Base-by-base conservation (phyloP, 2,888 invertebrate genomes). In the Lathronympha strigana region DNA sequence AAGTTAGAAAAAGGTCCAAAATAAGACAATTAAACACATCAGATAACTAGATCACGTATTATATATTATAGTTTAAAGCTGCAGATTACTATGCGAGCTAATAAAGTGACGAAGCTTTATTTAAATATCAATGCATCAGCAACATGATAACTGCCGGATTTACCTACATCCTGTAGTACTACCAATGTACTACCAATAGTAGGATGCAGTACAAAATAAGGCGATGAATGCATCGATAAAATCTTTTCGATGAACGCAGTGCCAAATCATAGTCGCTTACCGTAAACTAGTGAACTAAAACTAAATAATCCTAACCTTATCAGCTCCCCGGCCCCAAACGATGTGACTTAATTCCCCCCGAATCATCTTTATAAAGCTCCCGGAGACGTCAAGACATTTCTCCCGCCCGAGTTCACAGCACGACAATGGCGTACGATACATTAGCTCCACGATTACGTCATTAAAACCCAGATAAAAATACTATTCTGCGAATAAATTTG, bases 381-480 rank as follows among this genome's bases (percentile, higher is more conserved):
- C 58, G 58, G 66, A 73, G 70, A 86, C 91, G 89, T 90, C 87
- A 90, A 70, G 69, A 67, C 83, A 84, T 88, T 81, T 82, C 77
- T 86, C 79, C 79, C 87, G 76, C 74, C 72, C 78, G 81, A 85
- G 78, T 86, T 84, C 78, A 81, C 85, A 75, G 40, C 38, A 40
- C 78, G 75, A 79, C 76, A 81, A 83, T 80, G 76, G 79, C 70
- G 74, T 71, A 76, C 88, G 76, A 84, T 72, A 86, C 90, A 91
- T 91, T 90, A 83, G 80, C 74, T 78, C 69, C 73, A 73, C 69
- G 73, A 80, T 77, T 75, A 70, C 74, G 76, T 75, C 73, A 71
- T 84, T 81, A 82, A 81, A 74, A 69, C 73, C 72, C 73, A 76
- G 70, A 80, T 78, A 81, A 84, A 84, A 83, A 83, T 80, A 81